phyloP scores from a whole-genome alignment of 2,888 invertebrate species.

The Napeogenes inachia region DNA sequence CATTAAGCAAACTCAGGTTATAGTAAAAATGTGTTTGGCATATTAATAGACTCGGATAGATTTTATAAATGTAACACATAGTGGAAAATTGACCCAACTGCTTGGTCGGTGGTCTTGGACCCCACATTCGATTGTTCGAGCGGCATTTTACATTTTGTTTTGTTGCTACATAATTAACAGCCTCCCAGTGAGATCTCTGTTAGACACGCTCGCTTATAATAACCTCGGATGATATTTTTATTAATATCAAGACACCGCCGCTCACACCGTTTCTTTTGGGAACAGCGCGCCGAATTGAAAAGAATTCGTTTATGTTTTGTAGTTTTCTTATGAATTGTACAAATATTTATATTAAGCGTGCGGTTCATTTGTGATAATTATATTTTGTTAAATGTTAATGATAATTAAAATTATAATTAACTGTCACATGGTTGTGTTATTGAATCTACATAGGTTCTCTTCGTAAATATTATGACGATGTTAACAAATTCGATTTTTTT shows the following conservation, averaged over 20 bases:
- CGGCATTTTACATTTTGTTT: constrained; percentile 64
- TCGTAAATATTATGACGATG: too few relatives aligned
- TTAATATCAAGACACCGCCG: constrained; percentile 72
- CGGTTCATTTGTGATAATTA: too few relatives aligned
- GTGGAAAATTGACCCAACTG: constrained; percentile 22
- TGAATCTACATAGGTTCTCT: too few relatives aligned
- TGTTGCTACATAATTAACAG: constrained; percentile 75
- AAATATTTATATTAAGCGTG: background rate
- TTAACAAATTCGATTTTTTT: too few relatives aligned
- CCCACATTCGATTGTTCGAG: constrained; percentile 69
- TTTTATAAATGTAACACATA: constrained; percentile 12
- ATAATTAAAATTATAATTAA: too few relatives aligned
- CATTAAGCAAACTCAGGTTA: too few relatives aligned
- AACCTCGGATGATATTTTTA: constrained; percentile 76
- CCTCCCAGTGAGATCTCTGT: constrained; percentile 72
- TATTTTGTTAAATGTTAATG: too few relatives aligned
- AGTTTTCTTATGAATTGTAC: background rate
- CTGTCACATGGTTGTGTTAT: too few relatives aligned
- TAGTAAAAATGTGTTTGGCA: constrained; percentile 1
- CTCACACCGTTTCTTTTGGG: constrained; percentile 49
- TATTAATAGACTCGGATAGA: background rate
- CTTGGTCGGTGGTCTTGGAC: constrained; percentile 62
- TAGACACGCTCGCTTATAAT: constrained; percentile 76
- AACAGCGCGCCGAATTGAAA: constrained; percentile 20
- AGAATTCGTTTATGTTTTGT: background rate